Evolutionary conservation across 2,113 vertebrate species (phyloP), one percentile per base, ranked within the genome.

Genomic region (Oncorhynchus mykiss): DNA sequence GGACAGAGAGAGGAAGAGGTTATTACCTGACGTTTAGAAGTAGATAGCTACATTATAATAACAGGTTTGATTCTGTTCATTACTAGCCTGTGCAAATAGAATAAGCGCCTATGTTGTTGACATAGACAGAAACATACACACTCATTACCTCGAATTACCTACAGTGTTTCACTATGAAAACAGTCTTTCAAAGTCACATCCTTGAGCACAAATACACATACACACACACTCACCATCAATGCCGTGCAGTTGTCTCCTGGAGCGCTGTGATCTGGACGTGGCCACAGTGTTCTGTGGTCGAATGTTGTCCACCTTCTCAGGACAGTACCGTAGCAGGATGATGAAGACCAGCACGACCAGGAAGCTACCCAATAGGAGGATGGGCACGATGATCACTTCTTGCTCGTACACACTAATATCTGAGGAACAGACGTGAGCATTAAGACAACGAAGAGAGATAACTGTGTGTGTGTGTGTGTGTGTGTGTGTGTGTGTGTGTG

Each of bases 381-480:
- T 20, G 1, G 93, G 93, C 71, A 94, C 89, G 0, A 94, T 20
- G 3, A 94, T 94, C 80, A 94, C 92, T 79, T 93, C 93, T 85
- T 91, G 87, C 79, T 94, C 88, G 5, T 93, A 93, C 11, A 91
- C 80, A 2, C 90, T 86, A 78, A 94, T 87, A 64, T 84, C 93
- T 94, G 88, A 54, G 18, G 2, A 25, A 67, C 22, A 67, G 48
- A 49, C 16, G 54, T 70, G 45, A 9, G 25, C 65, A 79, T 6
- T 77, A 11, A 68, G 29, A 70, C 39, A 24, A 8, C 11, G 13
- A 7, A 2, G 2, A 57, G 54, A 20, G 29, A 16, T 59, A 16
- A 31, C 12, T 69, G 39, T 45, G 8, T 11, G 39, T 39, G 7
- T 39, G 34, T 39, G 34, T 39, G 31, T 5, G 29, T 29, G 31